These are phyloP conservation scores for Phania funesta DNA, from an alignment of 2,888 invertebrate species.

Conservation along the genomic window DNA sequence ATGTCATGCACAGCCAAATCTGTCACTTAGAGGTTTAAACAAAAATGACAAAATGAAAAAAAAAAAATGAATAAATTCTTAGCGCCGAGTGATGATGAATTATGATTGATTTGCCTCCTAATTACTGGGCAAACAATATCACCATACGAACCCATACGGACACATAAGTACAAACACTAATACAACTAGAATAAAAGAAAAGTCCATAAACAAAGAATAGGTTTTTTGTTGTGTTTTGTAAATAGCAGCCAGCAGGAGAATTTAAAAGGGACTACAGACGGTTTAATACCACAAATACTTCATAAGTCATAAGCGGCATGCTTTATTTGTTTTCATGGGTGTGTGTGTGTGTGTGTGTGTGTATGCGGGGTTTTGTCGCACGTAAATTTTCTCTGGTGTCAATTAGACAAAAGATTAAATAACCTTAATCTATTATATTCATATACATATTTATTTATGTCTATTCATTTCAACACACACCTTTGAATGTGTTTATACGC, in stretches of 20 bases:
- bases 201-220: conserved; percentile 25
- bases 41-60: conserved; percentile 23
- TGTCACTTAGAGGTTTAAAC: conserved; percentile 31
- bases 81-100: conserved; percentile 74
- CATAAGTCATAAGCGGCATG: conserved; percentile 54
- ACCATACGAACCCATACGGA: conserved; percentile 21
- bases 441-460: conserved; percentile 3
- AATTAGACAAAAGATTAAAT: conserved; percentile 62
- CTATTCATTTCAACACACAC: neutral
- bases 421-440: conserved; percentile 55
- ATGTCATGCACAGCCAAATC: conserved; percentile 39
- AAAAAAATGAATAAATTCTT: conserved; percentile 36
- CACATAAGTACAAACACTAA: too few relatives aligned
- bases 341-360: neutral
- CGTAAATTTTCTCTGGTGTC: conserved; percentile 31
- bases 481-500: neutral
- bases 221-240: neutral
- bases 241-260: conserved; percentile 25
- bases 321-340: conserved; percentile 18
- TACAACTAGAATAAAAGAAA: conserved; percentile 12
- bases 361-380: too few relatives aligned
- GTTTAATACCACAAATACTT: conserved; percentile 55
- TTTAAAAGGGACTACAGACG: conserved; percentile 34
- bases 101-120: conserved; percentile 78
- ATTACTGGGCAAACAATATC: conserved; percentile 75